These are phyloP conservation scores for Hydra vulgaris DNA, from an alignment of 30 jellyfish, hydroid and myxozoan species.

Conservation along the genomic window DNA sequence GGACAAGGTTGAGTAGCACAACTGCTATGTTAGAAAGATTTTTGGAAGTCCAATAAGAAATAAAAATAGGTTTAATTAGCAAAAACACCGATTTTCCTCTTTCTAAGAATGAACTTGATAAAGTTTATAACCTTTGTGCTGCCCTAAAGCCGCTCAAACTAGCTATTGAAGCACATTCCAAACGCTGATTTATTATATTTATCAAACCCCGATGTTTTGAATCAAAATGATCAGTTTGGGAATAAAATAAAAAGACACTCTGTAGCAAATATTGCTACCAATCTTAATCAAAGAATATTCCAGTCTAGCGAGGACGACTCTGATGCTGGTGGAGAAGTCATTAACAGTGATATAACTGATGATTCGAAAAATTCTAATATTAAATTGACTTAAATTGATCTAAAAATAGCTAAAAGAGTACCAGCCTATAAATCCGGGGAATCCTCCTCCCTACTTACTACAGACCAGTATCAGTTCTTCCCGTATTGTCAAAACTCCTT, in stretches of 20 bases:
- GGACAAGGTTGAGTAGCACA: background rate
- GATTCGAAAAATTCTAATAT: background rate
- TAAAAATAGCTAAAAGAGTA: too few species aligned
- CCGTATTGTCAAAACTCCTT: too few species aligned
- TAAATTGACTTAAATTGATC: background rate
- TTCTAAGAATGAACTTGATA: background rate
- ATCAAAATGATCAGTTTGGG: background rate
- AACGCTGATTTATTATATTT: background rate
- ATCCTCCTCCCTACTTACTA: too few species aligned
- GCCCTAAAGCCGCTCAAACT: background rate
- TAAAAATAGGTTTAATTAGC: background rate
- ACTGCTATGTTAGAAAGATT: background rate
- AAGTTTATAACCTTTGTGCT: background rate
- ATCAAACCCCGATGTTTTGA: background rate
- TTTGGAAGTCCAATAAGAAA: conserved; percentile 10
- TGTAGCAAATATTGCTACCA: background rate
- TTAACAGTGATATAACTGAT: background rate
- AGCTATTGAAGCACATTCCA: background rate
- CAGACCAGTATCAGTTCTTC: too few species aligned
- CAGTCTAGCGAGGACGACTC: background rate
- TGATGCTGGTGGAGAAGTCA: background rate
- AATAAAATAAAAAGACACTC: too few species aligned
- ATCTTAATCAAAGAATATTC: background rate
- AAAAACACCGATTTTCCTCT: background rate
- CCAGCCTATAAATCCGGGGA: too few species aligned